Base-by-base conservation (phyloP, 1,140 invertebrate genomes). In the Hesperophylax magnus region DNA sequence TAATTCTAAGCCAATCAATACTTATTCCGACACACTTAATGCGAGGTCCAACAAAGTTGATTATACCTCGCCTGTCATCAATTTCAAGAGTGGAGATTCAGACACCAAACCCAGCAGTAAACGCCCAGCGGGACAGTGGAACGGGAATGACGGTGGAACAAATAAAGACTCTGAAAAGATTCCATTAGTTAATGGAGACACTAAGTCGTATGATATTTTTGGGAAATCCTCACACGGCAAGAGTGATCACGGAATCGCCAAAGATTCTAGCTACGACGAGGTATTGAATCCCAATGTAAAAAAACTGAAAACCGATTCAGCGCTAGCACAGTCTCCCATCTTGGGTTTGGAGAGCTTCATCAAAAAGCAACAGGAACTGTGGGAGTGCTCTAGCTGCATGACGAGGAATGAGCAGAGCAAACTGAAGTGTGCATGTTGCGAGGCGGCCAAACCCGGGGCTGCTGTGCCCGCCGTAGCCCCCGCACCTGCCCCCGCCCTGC, bases 321-420 rank as follows among this genome's bases (percentile, higher is more conserved):
- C 14, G 8, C 7, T 63, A 17, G n/a, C 75, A 0, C 54, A 61
- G 24, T 39, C 22, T 14, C 60, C 77, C 9, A 56, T 52, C 14
- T 65, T 61, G 6, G 61, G 60, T 52, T 24, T 78, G 76, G 76
- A 63, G 56, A 65, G 47, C 20, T 79, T 79, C 22, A 60, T 81
- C 3, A 65, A 78, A 52, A 81, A 81, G 47, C 65, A 85, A 71
- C 31, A 80, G 77, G 79, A 86, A 80, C 87, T 90, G 74, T 95
- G 94, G 94, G 92, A 93, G 77, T 95, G 94, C 88, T 84, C 87
- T 11, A 88, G 88, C 58, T 95, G 94, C 87, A 91, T 93, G 88
- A 88, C 95, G 2, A 87, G 89, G 67, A 96, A 96, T 87, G 91
- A 93, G 58, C 84, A 87, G 18, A 87, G 88, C 11, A 87, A 87